Conservation (phyloP, 2,113 vertebrate species). For the Rynchops niger region DNA sequence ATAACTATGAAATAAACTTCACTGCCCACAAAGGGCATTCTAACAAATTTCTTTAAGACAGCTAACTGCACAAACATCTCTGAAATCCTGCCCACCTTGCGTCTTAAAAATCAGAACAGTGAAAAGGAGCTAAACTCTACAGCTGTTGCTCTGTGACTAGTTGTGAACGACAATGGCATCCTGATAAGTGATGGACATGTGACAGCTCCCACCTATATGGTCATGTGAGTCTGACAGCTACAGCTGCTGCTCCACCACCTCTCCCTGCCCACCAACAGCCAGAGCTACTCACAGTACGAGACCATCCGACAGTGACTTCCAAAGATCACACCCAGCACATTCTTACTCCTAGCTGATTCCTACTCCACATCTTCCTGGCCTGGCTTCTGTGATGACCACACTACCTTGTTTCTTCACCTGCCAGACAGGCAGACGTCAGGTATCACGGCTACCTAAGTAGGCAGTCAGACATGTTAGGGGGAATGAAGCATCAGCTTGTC, state of each 20-base stretch:
- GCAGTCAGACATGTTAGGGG: background rate
- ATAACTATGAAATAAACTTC: background rate
- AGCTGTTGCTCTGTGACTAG: background rate
- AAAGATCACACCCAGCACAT: background rate
- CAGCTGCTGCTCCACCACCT: background rate
- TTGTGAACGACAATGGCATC: background rate
- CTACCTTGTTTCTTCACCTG: background rate
- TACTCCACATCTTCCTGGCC: background rate
- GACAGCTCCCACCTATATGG: background rate
- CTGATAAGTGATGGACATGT: rapidly evolving
- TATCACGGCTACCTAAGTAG: rapidly evolving
- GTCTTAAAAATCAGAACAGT: background rate
- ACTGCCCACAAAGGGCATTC: background rate
- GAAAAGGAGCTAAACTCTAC: background rate
- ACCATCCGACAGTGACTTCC: rapidly evolving
- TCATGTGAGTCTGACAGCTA: background rate
- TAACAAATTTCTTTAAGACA: background rate
- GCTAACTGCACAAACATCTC: background rate
- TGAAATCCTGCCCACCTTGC: background rate
- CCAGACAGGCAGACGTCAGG: rapidly evolving
- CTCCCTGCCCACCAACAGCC: background rate
- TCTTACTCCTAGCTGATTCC: background rate
- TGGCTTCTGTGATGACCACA: rapidly evolving
- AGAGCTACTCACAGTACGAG: rapidly evolving
- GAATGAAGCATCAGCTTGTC: background rate